Percentiles rank a stretch among this genome's conserved stretches.
Evolutionary conservation across 2,797 vertebrate genomes (phyloP).

Genomic region (Morus bassanus): DNA sequence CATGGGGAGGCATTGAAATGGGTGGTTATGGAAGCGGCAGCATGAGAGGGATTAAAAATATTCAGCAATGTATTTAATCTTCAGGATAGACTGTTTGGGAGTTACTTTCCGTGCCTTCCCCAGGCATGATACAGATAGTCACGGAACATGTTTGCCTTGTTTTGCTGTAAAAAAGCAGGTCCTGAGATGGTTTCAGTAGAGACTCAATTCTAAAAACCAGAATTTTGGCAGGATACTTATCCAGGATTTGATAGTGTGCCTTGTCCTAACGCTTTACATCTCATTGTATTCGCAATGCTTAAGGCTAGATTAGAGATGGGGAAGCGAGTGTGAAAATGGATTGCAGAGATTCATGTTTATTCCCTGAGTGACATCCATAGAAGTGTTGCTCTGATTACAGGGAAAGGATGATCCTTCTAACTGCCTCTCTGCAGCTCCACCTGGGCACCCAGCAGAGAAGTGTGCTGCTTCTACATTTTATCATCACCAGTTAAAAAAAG

Average conservation of each 20-base stretch:
- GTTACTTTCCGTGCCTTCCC: background rate
- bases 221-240: background rate
- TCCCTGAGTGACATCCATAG: background rate
- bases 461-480: background rate
- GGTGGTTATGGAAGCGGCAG: background rate
- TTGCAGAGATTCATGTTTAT: background rate
- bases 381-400: background rate
- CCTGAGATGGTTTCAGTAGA: background rate
- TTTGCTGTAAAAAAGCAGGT: background rate
- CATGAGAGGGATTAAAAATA: background rate
- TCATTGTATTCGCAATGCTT: background rate
- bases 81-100: background rate
- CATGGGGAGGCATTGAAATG: background rate
- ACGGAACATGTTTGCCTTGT: fast-evolving
- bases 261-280: background rate
- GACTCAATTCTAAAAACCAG: background rate
- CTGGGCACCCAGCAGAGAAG: background rate
- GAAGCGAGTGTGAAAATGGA: background rate
- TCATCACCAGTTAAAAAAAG: background rate
- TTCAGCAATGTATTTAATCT: background rate
- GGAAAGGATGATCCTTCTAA: background rate
- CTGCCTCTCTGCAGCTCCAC: background rate
- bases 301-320: background rate
- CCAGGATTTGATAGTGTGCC: background rate
- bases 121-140: fast-evolving